Percentiles rank a stretch among this genome's conserved stretches.
Conservation (phyloP, 1,140 invertebrate genomes). For the Bombus polaris region DNA sequence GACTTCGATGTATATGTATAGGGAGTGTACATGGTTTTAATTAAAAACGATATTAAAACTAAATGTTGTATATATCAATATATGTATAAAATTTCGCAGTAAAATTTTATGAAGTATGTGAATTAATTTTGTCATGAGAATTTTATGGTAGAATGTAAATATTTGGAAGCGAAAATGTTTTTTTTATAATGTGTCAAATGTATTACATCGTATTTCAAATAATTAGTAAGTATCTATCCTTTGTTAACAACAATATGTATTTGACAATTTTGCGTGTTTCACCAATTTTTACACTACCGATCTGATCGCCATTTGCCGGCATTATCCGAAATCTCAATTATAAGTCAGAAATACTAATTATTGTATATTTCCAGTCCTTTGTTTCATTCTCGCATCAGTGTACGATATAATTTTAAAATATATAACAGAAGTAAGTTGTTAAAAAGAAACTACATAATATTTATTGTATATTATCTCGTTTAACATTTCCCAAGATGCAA, state of each 20-base stretch:
- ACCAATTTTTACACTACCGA: constrained; percentile 18
- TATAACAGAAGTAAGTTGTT: not conserved
- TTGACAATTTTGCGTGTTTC: not conserved
- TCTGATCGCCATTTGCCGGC: constrained; percentile 39
- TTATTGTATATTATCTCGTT: not conserved
- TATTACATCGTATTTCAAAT: not conserved
- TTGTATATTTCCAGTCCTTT: not conserved
- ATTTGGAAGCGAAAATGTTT: not conserved
- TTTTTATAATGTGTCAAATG: not conserved
- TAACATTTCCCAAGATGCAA: not conserved
- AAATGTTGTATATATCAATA: not conserved
- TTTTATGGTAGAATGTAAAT: not conserved
- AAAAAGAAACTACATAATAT: not conserved
- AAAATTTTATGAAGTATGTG: not conserved
- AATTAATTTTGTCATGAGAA: not conserved
- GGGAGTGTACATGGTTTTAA: not conserved
- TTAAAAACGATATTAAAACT: not conserved
- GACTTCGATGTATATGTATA: not conserved
- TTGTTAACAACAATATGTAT: not conserved
- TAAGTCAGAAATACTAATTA: not conserved
- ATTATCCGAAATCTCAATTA: not conserved
- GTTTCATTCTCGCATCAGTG: not conserved
- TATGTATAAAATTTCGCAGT: not conserved
- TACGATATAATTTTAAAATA: not conserved
- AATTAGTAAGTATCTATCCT: not conserved